Percentiles rank a stretch among this genome's conserved stretches.
These are phyloP conservation scores for Epiperipatus broadwayi DNA, from an alignment of 2,888 invertebrate genomes.

Conservation along the genomic window DNA sequence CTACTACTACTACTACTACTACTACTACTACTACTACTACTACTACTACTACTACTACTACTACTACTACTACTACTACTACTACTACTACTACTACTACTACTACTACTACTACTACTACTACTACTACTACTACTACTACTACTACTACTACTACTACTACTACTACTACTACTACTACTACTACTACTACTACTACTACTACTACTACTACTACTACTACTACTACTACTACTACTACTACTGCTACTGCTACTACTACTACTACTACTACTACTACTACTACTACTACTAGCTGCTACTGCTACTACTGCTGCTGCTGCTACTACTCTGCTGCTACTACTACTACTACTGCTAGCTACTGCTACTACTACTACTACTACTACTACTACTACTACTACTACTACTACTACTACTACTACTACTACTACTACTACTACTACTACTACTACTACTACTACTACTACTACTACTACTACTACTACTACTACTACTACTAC, in stretches of 20 bases:
- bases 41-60: slow-evolving; percentile 3
- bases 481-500: slow-evolving; percentile 3
- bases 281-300: slow-evolving; percentile 3
- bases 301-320: too few relatives aligned
- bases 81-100: slow-evolving; percentile 3
- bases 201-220: slow-evolving; percentile 3
- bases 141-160: slow-evolving; percentile 3
- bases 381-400: slow-evolving; percentile 1
- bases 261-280: slow-evolving; percentile 3
- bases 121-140: slow-evolving; percentile 3
- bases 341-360: too few relatives aligned
- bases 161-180: slow-evolving; percentile 3
- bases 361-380: slow-evolving; percentile 1
- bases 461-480: slow-evolving; percentile 3
- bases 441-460: slow-evolving; percentile 3
- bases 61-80: slow-evolving; percentile 3
- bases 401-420: background rate
- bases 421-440: slow-evolving; percentile 3
- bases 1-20: slow-evolving; percentile 3
- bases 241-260: slow-evolving; percentile 3
- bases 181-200: slow-evolving; percentile 3
- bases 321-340: too few relatives aligned
- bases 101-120: slow-evolving; percentile 3
- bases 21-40: slow-evolving; percentile 3
- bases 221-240: slow-evolving; percentile 3